Evolutionary conservation across 1,140 invertebrate species (phyloP).

Genomic region (Heliconius hewitsoni): DNA sequence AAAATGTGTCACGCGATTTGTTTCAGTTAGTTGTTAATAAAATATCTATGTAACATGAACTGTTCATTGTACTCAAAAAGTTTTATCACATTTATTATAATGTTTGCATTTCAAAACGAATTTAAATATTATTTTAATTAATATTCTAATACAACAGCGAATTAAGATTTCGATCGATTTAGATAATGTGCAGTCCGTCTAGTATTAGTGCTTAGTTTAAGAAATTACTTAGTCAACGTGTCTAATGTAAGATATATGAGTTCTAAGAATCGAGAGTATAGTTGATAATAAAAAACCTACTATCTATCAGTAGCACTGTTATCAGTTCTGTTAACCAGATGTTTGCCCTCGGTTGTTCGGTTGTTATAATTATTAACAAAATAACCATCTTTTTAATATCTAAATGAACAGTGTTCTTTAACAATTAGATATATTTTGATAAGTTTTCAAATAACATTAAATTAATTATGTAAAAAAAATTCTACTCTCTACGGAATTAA

Average conservation of each 20-base stretch:
- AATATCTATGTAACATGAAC: background rate
- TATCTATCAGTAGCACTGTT: background rate
- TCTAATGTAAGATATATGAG: background rate
- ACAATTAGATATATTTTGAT: no score
- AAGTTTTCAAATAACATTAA: no score
- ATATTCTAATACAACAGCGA: conserved; percentile 39
- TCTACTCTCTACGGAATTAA: no score
- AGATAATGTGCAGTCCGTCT: conserved; percentile 24
- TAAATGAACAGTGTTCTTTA: background rate
- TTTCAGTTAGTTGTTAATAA: background rate
- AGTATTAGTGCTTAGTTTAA: conserved; percentile 10
- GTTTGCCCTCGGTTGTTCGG: background rate
- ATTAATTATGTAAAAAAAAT: no score
- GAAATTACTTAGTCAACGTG: background rate
- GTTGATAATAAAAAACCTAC: conserved; percentile 11
- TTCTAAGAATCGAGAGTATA: conserved; percentile 9
- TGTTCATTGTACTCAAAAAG: conserved; percentile 21
- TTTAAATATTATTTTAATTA: conserved; percentile 10
- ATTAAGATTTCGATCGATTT: conserved; percentile 22
- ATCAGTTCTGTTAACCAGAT: conserved; percentile 1
- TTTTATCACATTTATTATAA: conserved; percentile 35
- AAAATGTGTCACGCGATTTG: background rate
- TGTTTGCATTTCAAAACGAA: conserved; percentile 28
- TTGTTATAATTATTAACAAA: background rate
- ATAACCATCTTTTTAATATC: background rate